phyloP scores from a whole-genome alignment of 2,888 invertebrate genomes.

The Anodontia alba region DNA sequence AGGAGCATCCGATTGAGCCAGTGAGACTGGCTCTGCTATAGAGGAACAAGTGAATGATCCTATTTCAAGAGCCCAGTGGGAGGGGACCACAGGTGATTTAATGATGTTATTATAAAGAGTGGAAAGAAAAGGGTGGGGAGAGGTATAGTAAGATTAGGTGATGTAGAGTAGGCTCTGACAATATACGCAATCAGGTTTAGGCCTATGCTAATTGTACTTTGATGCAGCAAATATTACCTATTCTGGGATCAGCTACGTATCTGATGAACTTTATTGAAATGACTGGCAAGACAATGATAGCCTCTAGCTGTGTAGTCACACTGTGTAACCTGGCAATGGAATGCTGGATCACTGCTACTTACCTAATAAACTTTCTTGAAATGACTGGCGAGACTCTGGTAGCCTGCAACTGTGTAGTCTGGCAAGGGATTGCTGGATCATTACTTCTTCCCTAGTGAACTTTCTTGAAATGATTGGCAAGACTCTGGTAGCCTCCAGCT shows the following conservation, averaged over 20 bases:
- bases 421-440: conserved; percentile 86
- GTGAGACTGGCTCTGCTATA: too few species aligned
- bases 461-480: conserved; percentile 74
- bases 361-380: conserved; percentile 78
- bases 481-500: conserved; percentile 65
- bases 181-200: too few species aligned
- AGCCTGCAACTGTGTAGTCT: conserved; percentile 72
- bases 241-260: conserved; percentile 84
- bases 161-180: too few species aligned
- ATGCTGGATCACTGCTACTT: conserved; percentile 81
- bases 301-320: conserved; percentile 76
- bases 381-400: conserved; percentile 74
- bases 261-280: conserved; percentile 78
- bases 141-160: too few species aligned
- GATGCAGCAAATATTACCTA: too few species aligned
- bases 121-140: too few species aligned
- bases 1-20: too few species aligned
- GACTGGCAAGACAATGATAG: conserved; percentile 71
- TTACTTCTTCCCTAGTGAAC: conserved; percentile 82
- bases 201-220: too few species aligned
- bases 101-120: too few species aligned
- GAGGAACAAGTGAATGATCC: too few species aligned
- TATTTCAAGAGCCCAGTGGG: too few species aligned
- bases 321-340: conserved; percentile 85
- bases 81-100: too few species aligned